Conservation (phyloP, 2,888 invertebrate species). For the Eilema depressum region DNA sequence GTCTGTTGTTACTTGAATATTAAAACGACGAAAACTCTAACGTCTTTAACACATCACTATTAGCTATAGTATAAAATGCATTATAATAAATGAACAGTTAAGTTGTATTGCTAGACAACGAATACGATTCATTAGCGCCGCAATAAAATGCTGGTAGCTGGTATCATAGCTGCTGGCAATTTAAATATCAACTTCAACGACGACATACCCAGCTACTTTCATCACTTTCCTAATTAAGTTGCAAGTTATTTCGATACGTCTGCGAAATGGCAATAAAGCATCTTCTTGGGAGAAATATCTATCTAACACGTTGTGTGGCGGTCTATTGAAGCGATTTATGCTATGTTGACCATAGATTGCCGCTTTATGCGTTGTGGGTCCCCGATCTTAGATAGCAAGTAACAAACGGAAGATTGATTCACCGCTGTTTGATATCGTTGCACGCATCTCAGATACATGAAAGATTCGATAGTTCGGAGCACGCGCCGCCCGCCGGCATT, state of each 20-base stretch:
- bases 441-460: conserved; percentile 73
- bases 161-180: conserved; percentile 62
- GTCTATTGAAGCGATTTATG: conserved; percentile 52
- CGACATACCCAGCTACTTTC: conserved; percentile 63
- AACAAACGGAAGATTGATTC: conserved; percentile 80
- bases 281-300: conserved; percentile 27
- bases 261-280: conserved; percentile 53
- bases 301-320: conserved; percentile 15
- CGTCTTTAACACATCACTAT: conserved; percentile 57
- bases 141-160: conserved; percentile 69
- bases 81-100: conserved; percentile 76
- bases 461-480: conserved; percentile 68
- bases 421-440: conserved; percentile 74
- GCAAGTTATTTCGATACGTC: conserved; percentile 65
- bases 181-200: conserved; percentile 66
- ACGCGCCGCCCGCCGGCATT: conserved; percentile 66
- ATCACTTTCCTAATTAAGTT: conserved; percentile 72
- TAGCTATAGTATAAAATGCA: conserved; percentile 66
- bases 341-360: conserved; percentile 63
- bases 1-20: conserved; percentile 76
- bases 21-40: conserved; percentile 68
- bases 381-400: conserved; percentile 75
- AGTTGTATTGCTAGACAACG: conserved; percentile 71
- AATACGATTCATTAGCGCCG: conserved; percentile 74
- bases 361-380: conserved; percentile 68